Conservation (phyloP, 92 coral and sea anemone species). For the Heliopora coerulea region DNA sequence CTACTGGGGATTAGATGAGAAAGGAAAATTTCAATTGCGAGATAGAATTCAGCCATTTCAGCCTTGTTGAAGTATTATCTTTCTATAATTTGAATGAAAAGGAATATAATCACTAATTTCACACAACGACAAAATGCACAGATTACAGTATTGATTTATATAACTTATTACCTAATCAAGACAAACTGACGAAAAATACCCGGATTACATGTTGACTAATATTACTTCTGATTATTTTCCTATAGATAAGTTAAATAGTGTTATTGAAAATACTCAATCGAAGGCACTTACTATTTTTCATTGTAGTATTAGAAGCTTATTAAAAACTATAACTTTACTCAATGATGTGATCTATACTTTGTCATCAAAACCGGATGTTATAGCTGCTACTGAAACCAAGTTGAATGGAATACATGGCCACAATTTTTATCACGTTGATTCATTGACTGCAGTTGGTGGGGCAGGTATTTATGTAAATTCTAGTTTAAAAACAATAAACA, state of each 20-base stretch:
- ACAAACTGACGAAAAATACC: slow-evolving; percentile 45
- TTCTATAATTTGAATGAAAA: no score
- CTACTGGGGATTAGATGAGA: no score
- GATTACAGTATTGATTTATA: slow-evolving; percentile 31
- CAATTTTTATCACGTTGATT: slow-evolving; percentile 44
- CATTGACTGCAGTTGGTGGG: neutral
- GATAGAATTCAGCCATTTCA: no score
- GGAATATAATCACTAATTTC: no score
- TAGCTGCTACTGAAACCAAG: slow-evolving; percentile 53
- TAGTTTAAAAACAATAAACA: slow-evolving; percentile 33
- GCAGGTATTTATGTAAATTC: slow-evolving; percentile 26
- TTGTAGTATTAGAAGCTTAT: slow-evolving; percentile 54
- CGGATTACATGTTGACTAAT: slow-evolving; percentile 41
- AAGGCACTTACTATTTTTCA: slow-evolving; percentile 36
- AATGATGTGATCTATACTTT: slow-evolving; percentile 16
- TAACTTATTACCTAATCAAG: slow-evolving; percentile 43
- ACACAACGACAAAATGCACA: neutral
- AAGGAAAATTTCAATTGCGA: no score
- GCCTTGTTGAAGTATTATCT: no score
- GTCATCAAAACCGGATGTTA: slow-evolving; percentile 35
- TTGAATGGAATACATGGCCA: slow-evolving; percentile 33
- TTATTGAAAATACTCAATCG: slow-evolving; percentile 6
- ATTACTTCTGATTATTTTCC: slow-evolving; percentile 39
- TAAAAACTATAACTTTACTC: slow-evolving; percentile 40
- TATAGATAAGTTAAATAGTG: slow-evolving; percentile 12